Conservation (phyloP, 2,888 invertebrate species). For the Scrobipalpa costella region DNA sequence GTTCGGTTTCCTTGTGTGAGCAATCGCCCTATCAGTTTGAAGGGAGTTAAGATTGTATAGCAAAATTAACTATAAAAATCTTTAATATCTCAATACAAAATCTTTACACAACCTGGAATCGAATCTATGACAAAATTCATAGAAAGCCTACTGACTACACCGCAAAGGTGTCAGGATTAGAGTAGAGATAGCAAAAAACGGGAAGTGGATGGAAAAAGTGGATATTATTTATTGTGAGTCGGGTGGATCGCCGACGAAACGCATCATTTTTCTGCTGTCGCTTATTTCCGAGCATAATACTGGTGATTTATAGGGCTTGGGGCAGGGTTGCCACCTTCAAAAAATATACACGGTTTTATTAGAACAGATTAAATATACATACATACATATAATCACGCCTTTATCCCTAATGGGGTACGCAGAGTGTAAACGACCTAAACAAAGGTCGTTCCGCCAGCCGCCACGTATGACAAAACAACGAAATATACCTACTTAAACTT, state of each 20-base stretch:
- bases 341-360: neutral
- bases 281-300: conserved; percentile 31
- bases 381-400: too few species aligned
- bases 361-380: too few species aligned
- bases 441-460: too few species aligned
- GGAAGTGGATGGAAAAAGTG: conserved; percentile 18
- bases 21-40: too few species aligned
- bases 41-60: too few species aligned
- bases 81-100: too few species aligned
- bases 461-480: too few species aligned
- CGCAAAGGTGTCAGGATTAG: neutral
- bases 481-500: too few species aligned
- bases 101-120: neutral
- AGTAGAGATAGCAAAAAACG: conserved; percentile 19
- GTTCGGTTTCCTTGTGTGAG: too few species aligned
- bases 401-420: too few species aligned
- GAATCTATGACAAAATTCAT: neutral
- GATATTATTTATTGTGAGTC: conserved; percentile 26
- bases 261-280: conserved; percentile 28
- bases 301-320: conserved; percentile 31
- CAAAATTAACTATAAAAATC: too few species aligned
- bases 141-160: neutral
- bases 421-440: too few species aligned
- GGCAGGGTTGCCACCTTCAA: conserved; percentile 28
- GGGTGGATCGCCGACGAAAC: conserved; percentile 21